Evolutionary conservation across 1,140 invertebrate species (phyloP), one percentile per base, ranked within the genome.

Genomic region (Drosophila arizonae): DNA sequence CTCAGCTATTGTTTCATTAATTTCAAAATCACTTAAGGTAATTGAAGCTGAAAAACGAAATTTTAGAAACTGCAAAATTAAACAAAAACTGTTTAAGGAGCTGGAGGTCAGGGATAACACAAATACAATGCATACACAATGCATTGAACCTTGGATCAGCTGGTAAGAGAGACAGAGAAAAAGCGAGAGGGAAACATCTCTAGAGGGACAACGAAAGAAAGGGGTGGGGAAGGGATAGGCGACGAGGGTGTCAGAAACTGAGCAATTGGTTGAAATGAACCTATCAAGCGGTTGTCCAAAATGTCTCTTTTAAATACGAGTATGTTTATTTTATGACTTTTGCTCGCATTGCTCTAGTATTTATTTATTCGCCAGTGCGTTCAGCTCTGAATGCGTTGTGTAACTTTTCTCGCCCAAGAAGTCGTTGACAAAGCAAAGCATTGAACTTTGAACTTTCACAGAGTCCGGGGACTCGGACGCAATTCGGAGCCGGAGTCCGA

Each of bases 251-350:
- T 24, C 21, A 72, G 10, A 9, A 36, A 36, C 6, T 24, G 73
- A 70, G 70, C 78, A 50, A 72, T 56, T 65, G 81, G 67, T 62
- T 67, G 79, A 85, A 87, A 87, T 86, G 82, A 87, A 87, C 82
- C 81, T 87, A 79, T 86, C 81, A 86, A 82, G 76, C 81, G 79
- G 76, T 86, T 86, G 81, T 86, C 36, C 81, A 82, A 82, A 86
- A 87, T 86, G 82, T 86, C 81, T 76, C 81, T 81, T 82, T 86
- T 86, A 87, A 86, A 86, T 87, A 61, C 64, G 50, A 68, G 64
- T 43, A 86, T 86, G 84, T 86, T 86, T 86, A 85, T 85, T 85
- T 86, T 86, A 87, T 86, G 81, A 64, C 72, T 75, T 75, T 71
- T 60, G 61, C 3, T 24, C 65, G 76, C 54, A 72, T 70, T 17